These are phyloP conservation scores for Phoeniculus purpureus DNA, from an alignment of 2,797 vertebrate species.

Conservation along the genomic window DNA sequence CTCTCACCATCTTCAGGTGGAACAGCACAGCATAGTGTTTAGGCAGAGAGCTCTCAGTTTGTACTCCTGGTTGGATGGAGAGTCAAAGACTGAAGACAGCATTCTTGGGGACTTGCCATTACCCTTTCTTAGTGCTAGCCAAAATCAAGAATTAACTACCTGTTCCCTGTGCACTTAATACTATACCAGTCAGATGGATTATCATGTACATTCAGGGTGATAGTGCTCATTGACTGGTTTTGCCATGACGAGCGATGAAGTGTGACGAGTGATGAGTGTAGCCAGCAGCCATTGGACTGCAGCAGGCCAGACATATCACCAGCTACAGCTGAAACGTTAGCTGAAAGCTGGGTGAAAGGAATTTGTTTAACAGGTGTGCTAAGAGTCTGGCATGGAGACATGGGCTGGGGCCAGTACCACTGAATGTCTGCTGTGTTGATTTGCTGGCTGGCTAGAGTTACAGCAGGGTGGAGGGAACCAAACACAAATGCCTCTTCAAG, in stretches of 20 bases:
- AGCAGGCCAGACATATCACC: not conserved
- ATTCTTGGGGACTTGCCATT: accelerated
- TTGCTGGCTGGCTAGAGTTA: slow-evolving; percentile 60
- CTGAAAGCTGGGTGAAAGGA: slow-evolving; percentile 66
- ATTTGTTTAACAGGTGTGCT: slow-evolving; percentile 78
- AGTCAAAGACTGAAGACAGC: not conserved
- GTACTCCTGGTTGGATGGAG: accelerated
- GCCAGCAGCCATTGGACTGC: slow-evolving; percentile 12
- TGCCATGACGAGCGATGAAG: not conserved
- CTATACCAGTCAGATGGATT: not conserved
- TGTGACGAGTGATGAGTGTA: not conserved
- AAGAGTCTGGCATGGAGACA: slow-evolving; percentile 66
- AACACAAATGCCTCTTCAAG: slow-evolving; percentile 48
- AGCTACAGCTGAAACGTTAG: slow-evolving; percentile 62
- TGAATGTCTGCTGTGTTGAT: slow-evolving; percentile 74
- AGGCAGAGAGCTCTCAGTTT: not conserved
- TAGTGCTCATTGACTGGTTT: not conserved
- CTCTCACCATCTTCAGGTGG: not conserved
- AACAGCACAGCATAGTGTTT: not conserved
- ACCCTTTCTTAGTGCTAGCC: not conserved
- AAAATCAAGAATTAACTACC: accelerated
- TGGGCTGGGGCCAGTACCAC: slow-evolving; percentile 68
- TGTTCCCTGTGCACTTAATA: accelerated
- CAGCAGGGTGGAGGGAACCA: slow-evolving; percentile 16
- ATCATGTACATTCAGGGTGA: accelerated